phyloP scores from a whole-genome alignment of 2,888 invertebrate species.

The Drosophila longiperda region DNA sequence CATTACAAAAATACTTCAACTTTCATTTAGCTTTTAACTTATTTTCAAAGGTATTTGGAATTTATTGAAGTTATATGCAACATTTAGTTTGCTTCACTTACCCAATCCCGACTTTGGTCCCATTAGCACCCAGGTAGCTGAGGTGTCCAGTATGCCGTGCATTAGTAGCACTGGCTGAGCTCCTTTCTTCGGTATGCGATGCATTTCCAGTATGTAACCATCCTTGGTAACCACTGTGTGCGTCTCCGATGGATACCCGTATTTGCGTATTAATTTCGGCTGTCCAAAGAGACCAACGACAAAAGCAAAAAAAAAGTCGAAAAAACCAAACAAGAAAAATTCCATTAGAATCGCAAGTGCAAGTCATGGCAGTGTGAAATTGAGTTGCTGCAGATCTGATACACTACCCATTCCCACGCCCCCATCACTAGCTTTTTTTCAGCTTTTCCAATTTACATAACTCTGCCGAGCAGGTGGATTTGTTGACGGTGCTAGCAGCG shows the following conservation, averaged over 20 bases:
- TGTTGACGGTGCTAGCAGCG: slow-evolving; percentile 1
- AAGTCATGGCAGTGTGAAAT: slow-evolving; percentile 72
- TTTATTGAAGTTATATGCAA: not conserved
- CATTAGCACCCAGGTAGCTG: slow-evolving; percentile 91
- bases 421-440: slow-evolving; percentile 23
- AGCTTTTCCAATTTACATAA: slow-evolving; percentile 64
- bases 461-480: slow-evolving; percentile 47
- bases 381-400: slow-evolving; percentile 52
- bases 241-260: slow-evolving; percentile 88
- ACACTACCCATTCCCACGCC: not conserved
- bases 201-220: slow-evolving; percentile 91
- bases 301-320: slow-evolving; percentile 4
- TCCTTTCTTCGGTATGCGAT: slow-evolving; percentile 89
- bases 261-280: slow-evolving; percentile 87
- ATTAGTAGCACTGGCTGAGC: slow-evolving; percentile 87
- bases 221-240: slow-evolving; percentile 90
- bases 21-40: not conserved
- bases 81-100: slow-evolving; percentile 68
- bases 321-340: slow-evolving; percentile 28
- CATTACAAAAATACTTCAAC: not conserved
- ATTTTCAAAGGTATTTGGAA: not conserved
- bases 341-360: slow-evolving; percentile 58
- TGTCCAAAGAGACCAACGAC: slow-evolving; percentile 62
- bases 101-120: slow-evolving; percentile 89
- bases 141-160: slow-evolving; percentile 91